Evolutionary conservation across 2,113 vertebrate genomes (phyloP), one percentile per base, ranked within the genome.

Genomic region (Puma concolor): DNA sequence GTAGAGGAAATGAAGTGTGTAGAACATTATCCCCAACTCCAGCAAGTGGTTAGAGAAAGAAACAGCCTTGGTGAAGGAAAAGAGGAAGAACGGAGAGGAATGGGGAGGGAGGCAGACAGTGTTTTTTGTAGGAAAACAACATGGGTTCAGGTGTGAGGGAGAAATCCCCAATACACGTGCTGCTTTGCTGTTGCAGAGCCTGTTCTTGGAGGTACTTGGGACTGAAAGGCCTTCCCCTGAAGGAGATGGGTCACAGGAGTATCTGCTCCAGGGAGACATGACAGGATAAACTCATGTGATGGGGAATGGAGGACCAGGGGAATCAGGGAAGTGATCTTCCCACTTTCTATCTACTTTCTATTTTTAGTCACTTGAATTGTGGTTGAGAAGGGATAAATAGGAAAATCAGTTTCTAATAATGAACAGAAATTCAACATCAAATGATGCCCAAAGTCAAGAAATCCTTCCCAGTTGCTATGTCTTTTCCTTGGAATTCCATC

Each of bases 11-110:
- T 52, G 54, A 95, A 76, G 76, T 19, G 1, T 9, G n/a, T 5
- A 38, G 29, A 71, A 72, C 38, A 25, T 41, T 88, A 36, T 82
- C 33, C 36, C 36, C 6, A 21, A n/a, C 19, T 64, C 69, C 48
- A 77, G 66, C 74, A 69, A 81, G n/a, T 41, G 14, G 31, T 31
- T 88, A 54, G 27, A 87, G 54, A 88, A 96, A 96, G 81, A 97
- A 95, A 97, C 9, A 36, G 79, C 1, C 27, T 41, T 82, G 33
- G 29, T 5, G 25, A 77, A 29, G n/a, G 52, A 8, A 36, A 77
- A 77, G 3, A 83, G 31, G n/a, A 69, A 72, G 27, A 74, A 12
- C 13, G 64, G 36, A 86, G 52, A 74, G 52, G 31, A 85, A n/a
- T 21, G 38, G 15, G n/a, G 27, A 64, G 14, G 13, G 6, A 23